Evolutionary conservation across 1,140 invertebrate species (phyloP), one percentile per base, ranked within the genome.

Genomic region (Coptotermes formosanus): DNA sequence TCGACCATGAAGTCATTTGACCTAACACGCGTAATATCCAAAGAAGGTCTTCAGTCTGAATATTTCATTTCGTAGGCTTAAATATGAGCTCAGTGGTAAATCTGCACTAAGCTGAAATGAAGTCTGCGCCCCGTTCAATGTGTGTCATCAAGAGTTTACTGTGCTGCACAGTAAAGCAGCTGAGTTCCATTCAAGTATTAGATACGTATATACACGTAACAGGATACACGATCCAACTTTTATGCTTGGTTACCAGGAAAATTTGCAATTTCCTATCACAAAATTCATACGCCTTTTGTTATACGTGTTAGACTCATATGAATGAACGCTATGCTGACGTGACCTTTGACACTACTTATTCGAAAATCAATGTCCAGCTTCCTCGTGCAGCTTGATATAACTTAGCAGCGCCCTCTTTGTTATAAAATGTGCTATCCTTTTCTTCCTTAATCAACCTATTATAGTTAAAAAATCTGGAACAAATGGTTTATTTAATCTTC

Each of bases 211-310:
- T 30, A 55, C 52, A 55, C 52, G 45, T 21, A 75, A 30, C 64
- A 7, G 64, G n/a, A 9, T 75, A 75, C 8, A 30, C 25, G 64
- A 3, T 30, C 30, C n/a, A 75, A 30, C 64, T 30, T 75, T 75
- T 75, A 7, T 30, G 25, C 64, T 75, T 30, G 64, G 64, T 75
- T 75, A 30, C 25, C 64, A 75, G 64, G 64, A 75, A 75, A 75
- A 75, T 75, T 75, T 75, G 64, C 25, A 75, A 75, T 75, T 75
- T 75, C 64, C 64, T 75, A 75, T 75, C 64, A 25, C 64, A n/a
- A 75, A 30, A 75, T 75, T 75, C 64, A 75, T 75, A 21, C 9
- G 25, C n/a, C 64, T 0, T 30, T 75, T 75, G 3, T n/a, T 75
- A 75, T 9, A 75, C 64, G 6, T 30, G 14, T 75, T 75, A 75